phyloP scores from a whole-genome alignment of 2,888 invertebrate genomes.

The Bunonema sp. region DNA sequence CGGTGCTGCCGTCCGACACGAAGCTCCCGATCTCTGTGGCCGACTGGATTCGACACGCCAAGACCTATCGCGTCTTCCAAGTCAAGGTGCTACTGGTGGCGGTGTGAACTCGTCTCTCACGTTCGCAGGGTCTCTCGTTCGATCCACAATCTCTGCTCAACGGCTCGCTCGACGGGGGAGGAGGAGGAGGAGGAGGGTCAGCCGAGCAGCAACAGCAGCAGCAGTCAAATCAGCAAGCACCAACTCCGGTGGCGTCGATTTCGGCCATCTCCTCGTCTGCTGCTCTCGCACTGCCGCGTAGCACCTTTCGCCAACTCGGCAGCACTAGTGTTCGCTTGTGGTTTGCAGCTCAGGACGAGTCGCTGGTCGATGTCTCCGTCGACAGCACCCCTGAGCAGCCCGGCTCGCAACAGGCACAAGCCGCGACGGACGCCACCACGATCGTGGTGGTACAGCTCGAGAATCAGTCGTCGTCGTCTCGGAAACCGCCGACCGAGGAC shows the following conservation, averaged over 20 bases:
- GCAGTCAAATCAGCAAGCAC: too few relatives aligned
- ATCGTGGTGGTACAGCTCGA: background rate
- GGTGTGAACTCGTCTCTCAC: too few relatives aligned
- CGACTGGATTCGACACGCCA: background rate
- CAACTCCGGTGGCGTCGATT: slow-evolving; percentile 3
- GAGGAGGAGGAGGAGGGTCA: background rate
- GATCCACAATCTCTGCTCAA: slow-evolving; percentile 1
- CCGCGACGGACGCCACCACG: background rate
- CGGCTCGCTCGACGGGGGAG: background rate
- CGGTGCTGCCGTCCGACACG: slow-evolving; percentile 11
- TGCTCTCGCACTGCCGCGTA: too few relatives aligned
- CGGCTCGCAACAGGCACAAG: background rate
- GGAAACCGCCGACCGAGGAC: background rate
- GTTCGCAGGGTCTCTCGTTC: background rate
- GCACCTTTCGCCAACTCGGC: too few relatives aligned
- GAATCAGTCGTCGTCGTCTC: background rate
- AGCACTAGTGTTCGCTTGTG: too few relatives aligned
- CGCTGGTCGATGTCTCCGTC: background rate
- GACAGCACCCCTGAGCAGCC: background rate
- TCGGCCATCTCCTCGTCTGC: too few relatives aligned
- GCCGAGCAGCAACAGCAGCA: too few relatives aligned
- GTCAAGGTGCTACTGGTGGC: background rate
- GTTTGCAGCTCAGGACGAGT: background rate
- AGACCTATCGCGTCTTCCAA: background rate
- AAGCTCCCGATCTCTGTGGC: slow-evolving; percentile 12